Evolutionary conservation across 2,113 vertebrate species (phyloP), one percentile per base, ranked within the genome.

Genomic region (Spilogale gracilis): DNA sequence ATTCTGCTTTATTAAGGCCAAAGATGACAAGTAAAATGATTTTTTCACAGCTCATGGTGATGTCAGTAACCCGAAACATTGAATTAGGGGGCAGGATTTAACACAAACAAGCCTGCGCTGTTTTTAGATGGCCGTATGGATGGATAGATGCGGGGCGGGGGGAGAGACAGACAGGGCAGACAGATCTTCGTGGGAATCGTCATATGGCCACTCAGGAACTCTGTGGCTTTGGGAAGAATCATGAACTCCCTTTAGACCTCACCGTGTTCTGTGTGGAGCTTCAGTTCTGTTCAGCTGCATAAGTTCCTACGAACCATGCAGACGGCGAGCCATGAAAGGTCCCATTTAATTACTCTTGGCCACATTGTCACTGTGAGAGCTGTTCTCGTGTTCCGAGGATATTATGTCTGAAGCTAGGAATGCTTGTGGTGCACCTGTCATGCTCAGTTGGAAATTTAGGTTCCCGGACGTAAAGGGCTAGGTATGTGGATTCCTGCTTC

Each of bases 81-180:
- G 78, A 84, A 27, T 20, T 38, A 84, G 3, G 14, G 2, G n/a
- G 56, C 17, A 67, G 12, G 69, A 16, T 69, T 81, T 89, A 69
- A 14, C 10, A 17, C 61, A 54, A 78, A 32, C 25, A 67, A 38
- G 4, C 45, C 3, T 17, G 1, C 16, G 18, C n/a, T 16, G 12
- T 76, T n/a, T 14, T 45, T 69, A 58, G 67, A 69, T 43, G 43
- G 73, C n/a, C 25, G 6, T 23, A 0, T 20, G 12, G 27, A 8
- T 54, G 32, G 9, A 43, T 32, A n/a, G 16, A 1, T 30, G 6
- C 3, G 1, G 3, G 3, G 20, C n/a, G 6, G 4, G 1, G 3
- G 3, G 20, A 0, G 1, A 63, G 12, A 43, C 2, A n/a, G 23
- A 58, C 30, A 14, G 79, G 25, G 27, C 13, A 18, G 50, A 67